A percentile compares a stretch with the other conserved stretches of the same genome.
phyloP scores from a whole-genome alignment of 2,888 invertebrate genomes.

The Agrochola lychnidis region DNA sequence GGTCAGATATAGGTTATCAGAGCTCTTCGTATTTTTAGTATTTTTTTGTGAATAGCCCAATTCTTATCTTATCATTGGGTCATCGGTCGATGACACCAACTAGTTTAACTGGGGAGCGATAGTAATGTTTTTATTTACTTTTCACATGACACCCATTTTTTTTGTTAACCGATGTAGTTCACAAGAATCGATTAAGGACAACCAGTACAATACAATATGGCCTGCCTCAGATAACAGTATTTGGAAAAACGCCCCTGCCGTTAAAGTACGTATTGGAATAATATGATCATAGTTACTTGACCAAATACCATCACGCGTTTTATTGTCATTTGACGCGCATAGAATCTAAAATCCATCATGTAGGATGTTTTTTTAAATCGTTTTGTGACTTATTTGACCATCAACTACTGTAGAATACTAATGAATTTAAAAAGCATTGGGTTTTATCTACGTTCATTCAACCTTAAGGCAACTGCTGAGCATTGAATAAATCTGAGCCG shows the following conservation, averaged over 20 bases:
- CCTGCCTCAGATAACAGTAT: not conserved
- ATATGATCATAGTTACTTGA: not conserved
- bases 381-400: not conserved
- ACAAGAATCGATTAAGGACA: not conserved
- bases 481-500: not conserved
- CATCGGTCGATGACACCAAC: slow-evolving; percentile 27
- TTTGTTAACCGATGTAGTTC: not conserved
- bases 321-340: slow-evolving; percentile 5
- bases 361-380: not conserved
- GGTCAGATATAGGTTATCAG: not conserved
- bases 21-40: not conserved
- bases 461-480: not conserved
- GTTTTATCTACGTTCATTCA: not conserved
- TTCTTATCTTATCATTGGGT: slow-evolving; percentile 22
- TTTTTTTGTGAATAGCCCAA: not conserved
- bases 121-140: slow-evolving; percentile 32
- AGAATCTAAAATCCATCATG: slow-evolving; percentile 7
- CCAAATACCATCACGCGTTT: slow-evolving; percentile 30
- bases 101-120: slow-evolving; percentile 24
- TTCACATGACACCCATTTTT: slow-evolving; percentile 21
- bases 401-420: not conserved
- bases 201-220: not conserved
- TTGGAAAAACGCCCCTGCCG: not conserved
- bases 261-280: not conserved
- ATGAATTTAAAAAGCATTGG: not conserved